Base-by-base conservation (phyloP, 2,797 vertebrate genomes). In the Enteromius fasciolatus region DNA sequence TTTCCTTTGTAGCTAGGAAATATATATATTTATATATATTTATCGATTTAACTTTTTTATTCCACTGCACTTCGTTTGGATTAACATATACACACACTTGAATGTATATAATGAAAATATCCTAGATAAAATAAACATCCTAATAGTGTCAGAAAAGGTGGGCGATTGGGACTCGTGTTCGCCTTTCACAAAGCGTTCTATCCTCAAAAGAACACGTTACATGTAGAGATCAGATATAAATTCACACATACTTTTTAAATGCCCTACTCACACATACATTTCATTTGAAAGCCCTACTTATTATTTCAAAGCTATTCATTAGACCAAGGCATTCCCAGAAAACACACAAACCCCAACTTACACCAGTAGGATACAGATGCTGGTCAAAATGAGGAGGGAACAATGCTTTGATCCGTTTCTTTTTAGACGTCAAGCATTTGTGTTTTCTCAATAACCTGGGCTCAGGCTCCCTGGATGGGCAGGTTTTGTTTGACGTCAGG, bases 331-430 rank as follows among this genome's bases (percentile, higher is more conserved):
- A 82, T 77, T 86, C 87, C 93, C 92, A 90, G 89, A 92, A 91
- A 91, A 94, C 91, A 92, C 92, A 95, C 92, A 91, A 89, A 94
- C 94, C 94, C 94, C 94, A 95, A 95, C 94, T 95, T 95, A 95
- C 94, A 95, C 94, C 92, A 93, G 93, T 93, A 91, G 93, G 89
- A 92, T 85, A 93, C 54, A 81, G 75, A 86, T 82, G 82, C 84
- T 88, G 59, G 70, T 88, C 81, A 84, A 70, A 82, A 87, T 57
- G 85, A 48, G 78, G 66, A 83, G 77, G 70, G 44, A 61, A 63
- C 67, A 68, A 72, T 81, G 74, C 54, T 83, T 83, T 69, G 33
- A 76, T 73, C 80, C 3, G 61, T 81, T 73, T 77, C 9, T 31
- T 87, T 87, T 39, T 80, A 78, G 88, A 85, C 66, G 25, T 75